phyloP scores from a whole-genome alignment of 2,113 vertebrate species.

The Nannospalax galili region DNA sequence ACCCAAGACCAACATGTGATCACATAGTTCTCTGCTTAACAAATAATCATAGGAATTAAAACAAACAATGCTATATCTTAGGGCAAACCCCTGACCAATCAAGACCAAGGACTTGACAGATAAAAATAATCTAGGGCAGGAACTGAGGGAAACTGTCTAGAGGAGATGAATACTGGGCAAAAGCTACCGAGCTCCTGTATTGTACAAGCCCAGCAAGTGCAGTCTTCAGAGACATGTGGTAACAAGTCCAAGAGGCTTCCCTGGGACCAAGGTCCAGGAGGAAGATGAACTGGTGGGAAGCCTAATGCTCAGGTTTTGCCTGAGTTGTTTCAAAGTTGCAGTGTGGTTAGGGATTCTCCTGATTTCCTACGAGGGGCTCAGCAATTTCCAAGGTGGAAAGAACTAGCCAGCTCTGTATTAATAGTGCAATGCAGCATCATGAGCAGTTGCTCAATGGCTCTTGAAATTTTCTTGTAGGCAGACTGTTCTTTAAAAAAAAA shows the following conservation, averaged over 20 bases:
- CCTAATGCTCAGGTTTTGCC: not conserved
- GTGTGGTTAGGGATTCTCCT: not conserved
- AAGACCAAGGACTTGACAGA: constrained; percentile 25
- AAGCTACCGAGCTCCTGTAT: constrained; percentile 22
- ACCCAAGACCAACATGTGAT: constrained; percentile 33
- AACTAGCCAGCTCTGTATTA: not conserved
- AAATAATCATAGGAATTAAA: constrained; percentile 49
- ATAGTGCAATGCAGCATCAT: not conserved
- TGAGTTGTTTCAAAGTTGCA: not conserved
- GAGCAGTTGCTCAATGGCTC: not conserved
- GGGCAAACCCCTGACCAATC: not conserved
- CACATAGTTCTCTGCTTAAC: constrained; percentile 32
- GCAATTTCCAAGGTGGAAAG: not conserved
- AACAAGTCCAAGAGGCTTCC: not conserved
- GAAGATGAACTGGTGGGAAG: not conserved
- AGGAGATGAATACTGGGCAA: not conserved
- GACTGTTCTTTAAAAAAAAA: not conserved
- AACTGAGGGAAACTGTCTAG: constrained; percentile 13
- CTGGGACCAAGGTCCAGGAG: not conserved
- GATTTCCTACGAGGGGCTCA: not conserved
- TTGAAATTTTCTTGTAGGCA: constrained; percentile 5
- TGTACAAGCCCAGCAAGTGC: not conserved
- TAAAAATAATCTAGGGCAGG: not conserved
- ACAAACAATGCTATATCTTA: not conserved
- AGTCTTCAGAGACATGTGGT: not conserved